Conservation (phyloP, 2,113 vertebrate genomes). For the Oriolus oriolus region DNA sequence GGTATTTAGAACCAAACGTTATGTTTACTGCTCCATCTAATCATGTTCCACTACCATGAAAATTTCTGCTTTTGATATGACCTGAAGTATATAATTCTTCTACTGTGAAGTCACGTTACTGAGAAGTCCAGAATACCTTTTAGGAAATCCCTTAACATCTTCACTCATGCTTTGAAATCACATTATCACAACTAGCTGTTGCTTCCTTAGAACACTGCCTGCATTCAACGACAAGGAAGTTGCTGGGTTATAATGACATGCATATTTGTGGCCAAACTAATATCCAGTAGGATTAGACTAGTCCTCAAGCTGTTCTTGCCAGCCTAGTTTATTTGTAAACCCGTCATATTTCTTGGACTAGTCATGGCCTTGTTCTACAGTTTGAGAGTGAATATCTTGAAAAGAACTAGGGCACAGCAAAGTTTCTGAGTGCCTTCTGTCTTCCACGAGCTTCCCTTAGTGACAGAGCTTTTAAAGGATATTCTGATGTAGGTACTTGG, state of each 20-base stretch:
- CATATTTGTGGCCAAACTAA: background rate
- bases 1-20: background rate
- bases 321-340: background rate
- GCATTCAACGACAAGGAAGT: background rate
- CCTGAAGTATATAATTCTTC: background rate
- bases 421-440: background rate
- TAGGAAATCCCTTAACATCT: background rate
- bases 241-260: background rate
- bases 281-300: background rate
- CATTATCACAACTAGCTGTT: background rate
- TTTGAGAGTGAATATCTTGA: background rate
- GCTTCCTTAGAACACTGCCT: background rate
- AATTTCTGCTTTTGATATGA: background rate
- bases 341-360: background rate
- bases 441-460: background rate
- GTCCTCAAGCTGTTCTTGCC: background rate
- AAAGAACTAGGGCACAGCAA: background rate
- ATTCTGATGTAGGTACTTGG: background rate
- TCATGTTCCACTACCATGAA: background rate
- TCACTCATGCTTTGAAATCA: background rate
- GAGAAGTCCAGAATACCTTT: background rate
- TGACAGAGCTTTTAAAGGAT: background rate
- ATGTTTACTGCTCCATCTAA: background rate
- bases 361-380: background rate
- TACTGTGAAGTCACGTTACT: background rate